These are phyloP conservation scores for Melanargia galathea DNA, from an alignment of 2,888 invertebrate genomes.

Conservation along the genomic window DNA sequence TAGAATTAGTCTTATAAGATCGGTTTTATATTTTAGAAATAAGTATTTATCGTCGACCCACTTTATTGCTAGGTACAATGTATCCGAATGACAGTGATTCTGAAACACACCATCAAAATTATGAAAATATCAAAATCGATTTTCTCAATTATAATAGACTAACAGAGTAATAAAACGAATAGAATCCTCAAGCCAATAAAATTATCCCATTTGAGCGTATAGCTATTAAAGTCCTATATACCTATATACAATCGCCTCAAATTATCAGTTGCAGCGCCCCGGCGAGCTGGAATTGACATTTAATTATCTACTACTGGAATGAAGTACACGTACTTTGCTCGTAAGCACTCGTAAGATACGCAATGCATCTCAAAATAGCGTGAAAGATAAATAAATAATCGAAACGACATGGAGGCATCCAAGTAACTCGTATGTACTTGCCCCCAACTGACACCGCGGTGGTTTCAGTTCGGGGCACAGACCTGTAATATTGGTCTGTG, in stretches of 20 bases:
- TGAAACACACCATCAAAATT: too few relatives aligned
- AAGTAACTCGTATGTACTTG: not conserved
- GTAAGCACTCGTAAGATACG: slow-evolving; percentile 25
- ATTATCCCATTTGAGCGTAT: slow-evolving; percentile 32
- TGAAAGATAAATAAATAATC: not conserved
- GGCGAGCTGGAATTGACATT: slow-evolving; percentile 40
- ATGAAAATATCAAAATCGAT: too few relatives aligned
- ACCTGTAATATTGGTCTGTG: too few relatives aligned
- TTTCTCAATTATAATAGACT: not conserved
- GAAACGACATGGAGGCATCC: slow-evolving; percentile 1
- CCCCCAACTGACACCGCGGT: not conserved
- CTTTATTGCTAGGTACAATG: too few relatives aligned
- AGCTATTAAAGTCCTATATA: slow-evolving; percentile 25
- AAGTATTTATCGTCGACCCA: too few relatives aligned
- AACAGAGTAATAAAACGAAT: slow-evolving; percentile 3
- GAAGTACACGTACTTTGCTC: slow-evolving; percentile 28
- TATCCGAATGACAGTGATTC: too few relatives aligned
- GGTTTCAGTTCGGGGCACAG: not conserved
- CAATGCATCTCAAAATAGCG: slow-evolving; percentile 16
- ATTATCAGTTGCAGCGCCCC: slow-evolving; percentile 38
- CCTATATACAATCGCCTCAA: slow-evolving; percentile 38
- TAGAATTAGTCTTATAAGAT: too few relatives aligned
- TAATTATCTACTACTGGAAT: slow-evolving; percentile 39
- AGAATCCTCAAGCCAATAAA: slow-evolving; percentile 24
- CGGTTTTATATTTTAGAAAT: too few relatives aligned